Evolutionary conservation across 2,888 invertebrate genomes (phyloP).

Genomic region (Tethea ocularis): DNA sequence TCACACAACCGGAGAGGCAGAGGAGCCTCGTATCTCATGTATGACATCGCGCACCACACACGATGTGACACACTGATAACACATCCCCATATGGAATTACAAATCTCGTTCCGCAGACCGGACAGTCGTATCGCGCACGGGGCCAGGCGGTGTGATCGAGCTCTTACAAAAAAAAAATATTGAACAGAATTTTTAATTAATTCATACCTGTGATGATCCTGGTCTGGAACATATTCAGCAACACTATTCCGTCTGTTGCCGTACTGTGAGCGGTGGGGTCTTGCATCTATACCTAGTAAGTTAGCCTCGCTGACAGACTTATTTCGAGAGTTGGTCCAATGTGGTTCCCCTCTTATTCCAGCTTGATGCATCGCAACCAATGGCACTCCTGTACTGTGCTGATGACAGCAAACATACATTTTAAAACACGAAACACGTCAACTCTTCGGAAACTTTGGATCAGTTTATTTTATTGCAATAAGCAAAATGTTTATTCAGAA

Average conservation of each 20-base stretch:
- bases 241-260: conserved; percentile 83
- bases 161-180: neutral
- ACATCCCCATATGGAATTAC: too few species aligned
- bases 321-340: conserved; percentile 73
- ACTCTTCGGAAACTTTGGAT: neutral
- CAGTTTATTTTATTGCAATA: conserved; percentile 1
- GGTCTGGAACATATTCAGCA: conserved; percentile 82
- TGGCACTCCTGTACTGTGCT: conserved; percentile 81
- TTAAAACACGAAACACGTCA: conserved; percentile 4
- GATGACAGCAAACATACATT: conserved; percentile 12
- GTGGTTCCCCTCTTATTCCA: conserved; percentile 84
- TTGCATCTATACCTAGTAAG: conserved; percentile 85
- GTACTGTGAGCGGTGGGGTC: conserved; percentile 72
- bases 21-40: too few species aligned
- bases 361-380: conserved; percentile 88
- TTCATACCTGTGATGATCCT: conserved; percentile 82
- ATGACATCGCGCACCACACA: too few species aligned
- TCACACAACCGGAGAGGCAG: too few species aligned
- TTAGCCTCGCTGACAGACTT: conserved; percentile 95
- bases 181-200: conserved; percentile 13
- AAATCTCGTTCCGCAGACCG: too few species aligned
- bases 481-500: neutral
- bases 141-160: too few species aligned
- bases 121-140: too few species aligned
- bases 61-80: too few species aligned